Evolutionary conservation across 2,888 invertebrate genomes (phyloP), one percentile per base, ranked within the genome.

Genomic region (Rhynchonema sp.): DNA sequence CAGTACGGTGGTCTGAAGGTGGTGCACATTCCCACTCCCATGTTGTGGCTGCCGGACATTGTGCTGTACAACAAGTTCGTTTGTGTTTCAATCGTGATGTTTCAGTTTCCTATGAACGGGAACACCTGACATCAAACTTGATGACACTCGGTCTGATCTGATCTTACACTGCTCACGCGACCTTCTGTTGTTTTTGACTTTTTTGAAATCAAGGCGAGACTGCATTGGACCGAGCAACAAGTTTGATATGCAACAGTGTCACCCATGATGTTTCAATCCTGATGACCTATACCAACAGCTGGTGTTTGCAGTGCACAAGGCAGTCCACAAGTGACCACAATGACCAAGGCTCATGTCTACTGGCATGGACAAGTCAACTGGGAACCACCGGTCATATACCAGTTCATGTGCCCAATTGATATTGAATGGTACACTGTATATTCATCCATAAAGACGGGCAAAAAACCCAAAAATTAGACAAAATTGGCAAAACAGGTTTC

Each of bases 371-470:
- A 60, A 1, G 66, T 69, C 26, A 63, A 65, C 17, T 68, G 68
- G 69, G 63, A 64, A 3, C 69, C 69, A 2, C 69, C 70, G 28
- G 69, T 69, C 9, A 67, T 66, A 9, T 71, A 70, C 63, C 66
- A 69, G 58, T 69, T 69, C 2, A 65, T 72, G 62, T 71, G 71
- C 57, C 62, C 64, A 55, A 71, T 71, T 55, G 66, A 72, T 57
- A 67, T 69, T 27, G 67, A 72, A 61, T 70, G 66, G 66, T 66
- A 20, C 1, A n/a, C n/a, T n/a, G n/a, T n/a, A 30, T 13, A 1
- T 25, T n/a, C n/a, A n/a, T n/a, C n/a, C n/a, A n/a, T n/a, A n/a
- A n/a, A n/a, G n/a, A n/a, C n/a, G n/a, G n/a, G n/a, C n/a, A n/a
- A n/a, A n/a, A n/a, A n/a, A n/a, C n/a, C n/a, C n/a, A n/a, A n/a